phyloP scores from a whole-genome alignment of 2,888 invertebrate genomes.

The Falcaria lacertinaria region DNA sequence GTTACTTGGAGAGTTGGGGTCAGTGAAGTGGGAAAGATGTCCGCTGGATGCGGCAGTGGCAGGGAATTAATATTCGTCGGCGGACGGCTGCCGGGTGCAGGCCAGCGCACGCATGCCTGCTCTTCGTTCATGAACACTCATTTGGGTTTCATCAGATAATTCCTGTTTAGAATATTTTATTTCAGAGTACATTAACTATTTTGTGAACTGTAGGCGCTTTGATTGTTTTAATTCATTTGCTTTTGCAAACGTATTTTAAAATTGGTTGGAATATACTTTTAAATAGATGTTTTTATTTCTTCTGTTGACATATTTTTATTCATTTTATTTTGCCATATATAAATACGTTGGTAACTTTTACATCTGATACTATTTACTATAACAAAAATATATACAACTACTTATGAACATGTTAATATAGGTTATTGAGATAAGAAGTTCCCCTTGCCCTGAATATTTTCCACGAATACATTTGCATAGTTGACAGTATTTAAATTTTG shows the following conservation, averaged over 20 bases:
- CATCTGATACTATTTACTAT: too few relatives aligned
- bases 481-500: neutral
- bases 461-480: neutral
- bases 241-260: too few relatives aligned
- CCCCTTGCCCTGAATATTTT: neutral
- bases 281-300: too few relatives aligned
- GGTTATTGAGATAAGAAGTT: too few relatives aligned
- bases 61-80: conserved; percentile 63
- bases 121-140: conserved; percentile 44
- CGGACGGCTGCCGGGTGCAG: conserved; percentile 16
- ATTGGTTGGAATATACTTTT: too few relatives aligned
- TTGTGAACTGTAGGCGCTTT: too few relatives aligned
- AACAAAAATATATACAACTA: too few relatives aligned
- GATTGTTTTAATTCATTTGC: too few relatives aligned
- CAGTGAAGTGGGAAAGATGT: conserved; percentile 47
- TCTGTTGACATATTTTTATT: too few relatives aligned
- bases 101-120: conserved; percentile 63
- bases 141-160: conserved; percentile 25
- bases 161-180: conserved; percentile 3
- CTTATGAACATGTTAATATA: too few relatives aligned
- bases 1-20: conserved; percentile 41
- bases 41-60: conserved; percentile 24
- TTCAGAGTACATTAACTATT: conserved; percentile 3
- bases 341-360: too few relatives aligned
- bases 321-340: too few relatives aligned